These are phyloP conservation scores for Sebastes minor DNA, from an alignment of 2,797 vertebrate species.

Conservation along the genomic window DNA sequence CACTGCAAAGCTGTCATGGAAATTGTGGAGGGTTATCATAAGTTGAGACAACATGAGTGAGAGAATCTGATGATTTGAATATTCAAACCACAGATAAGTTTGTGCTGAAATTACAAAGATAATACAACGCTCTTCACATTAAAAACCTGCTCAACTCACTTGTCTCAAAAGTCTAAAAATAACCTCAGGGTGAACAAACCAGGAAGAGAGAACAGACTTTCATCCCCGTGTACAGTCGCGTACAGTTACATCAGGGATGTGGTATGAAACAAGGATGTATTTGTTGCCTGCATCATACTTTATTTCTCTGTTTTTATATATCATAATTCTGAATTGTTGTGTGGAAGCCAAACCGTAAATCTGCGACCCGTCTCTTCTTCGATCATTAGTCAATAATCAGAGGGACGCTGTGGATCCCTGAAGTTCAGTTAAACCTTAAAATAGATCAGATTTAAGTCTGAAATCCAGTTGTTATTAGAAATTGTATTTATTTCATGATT, in stretches of 20 bases:
- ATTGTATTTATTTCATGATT: background rate
- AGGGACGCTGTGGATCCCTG: background rate
- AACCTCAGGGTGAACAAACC: background rate
- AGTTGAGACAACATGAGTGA: background rate
- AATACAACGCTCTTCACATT: background rate
- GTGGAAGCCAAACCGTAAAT: background rate
- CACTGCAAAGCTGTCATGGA: background rate
- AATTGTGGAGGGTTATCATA: background rate
- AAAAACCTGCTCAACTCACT: background rate
- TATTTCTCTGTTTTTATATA: background rate
- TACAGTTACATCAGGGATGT: background rate
- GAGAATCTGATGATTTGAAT: background rate
- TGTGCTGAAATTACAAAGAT: background rate
- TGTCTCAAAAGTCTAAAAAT: background rate
- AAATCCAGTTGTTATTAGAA: background rate
- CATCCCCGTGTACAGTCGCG: background rate
- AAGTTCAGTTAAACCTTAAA: background rate
- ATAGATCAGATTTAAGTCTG: background rate
- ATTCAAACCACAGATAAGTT: background rate
- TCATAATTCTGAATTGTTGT: background rate
- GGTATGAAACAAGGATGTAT: too few relatives aligned
- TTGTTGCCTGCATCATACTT: too few relatives aligned
- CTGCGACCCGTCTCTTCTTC: too few relatives aligned
- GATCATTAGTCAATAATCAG: background rate
- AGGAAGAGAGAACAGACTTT: background rate